phyloP scores from a whole-genome alignment of 2,113 vertebrate genomes.

The Clarias gariepinus region DNA sequence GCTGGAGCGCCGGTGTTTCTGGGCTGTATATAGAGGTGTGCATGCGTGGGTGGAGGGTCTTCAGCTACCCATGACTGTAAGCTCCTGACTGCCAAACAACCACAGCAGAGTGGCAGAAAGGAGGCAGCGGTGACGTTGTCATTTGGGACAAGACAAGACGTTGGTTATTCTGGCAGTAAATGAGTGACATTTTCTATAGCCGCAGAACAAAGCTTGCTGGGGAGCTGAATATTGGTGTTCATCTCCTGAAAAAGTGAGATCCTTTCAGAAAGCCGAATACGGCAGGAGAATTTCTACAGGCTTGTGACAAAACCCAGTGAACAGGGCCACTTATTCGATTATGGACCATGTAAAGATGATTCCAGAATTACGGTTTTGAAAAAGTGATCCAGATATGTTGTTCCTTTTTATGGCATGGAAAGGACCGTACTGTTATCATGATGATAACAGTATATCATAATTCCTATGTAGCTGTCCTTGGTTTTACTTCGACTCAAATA shows the following conservation, averaged over 20 bases:
- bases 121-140: constrained; percentile 12
- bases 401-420: too few species aligned
- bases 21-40: constrained; percentile 70
- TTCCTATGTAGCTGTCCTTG: not conserved
- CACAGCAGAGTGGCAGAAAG: not conserved
- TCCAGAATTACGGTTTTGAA: too few species aligned
- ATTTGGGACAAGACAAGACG: not conserved
- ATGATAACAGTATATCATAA: too few species aligned
- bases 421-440: not conserved
- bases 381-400: too few species aligned
- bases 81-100: constrained; percentile 39
- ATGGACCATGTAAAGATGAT: not conserved
- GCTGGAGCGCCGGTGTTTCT: constrained; percentile 72
- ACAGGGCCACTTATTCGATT: not conserved
- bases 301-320: not conserved
- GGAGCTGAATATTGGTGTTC: not conserved
- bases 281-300: not conserved
- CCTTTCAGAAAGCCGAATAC: too few species aligned
- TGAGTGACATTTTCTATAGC: constrained; percentile 2
- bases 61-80: constrained; percentile 61
- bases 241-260: not conserved
- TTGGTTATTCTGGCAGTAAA: constrained; percentile 7
- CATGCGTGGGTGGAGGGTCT: constrained; percentile 64
- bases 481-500: not conserved
- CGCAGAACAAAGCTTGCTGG: not conserved